A percentile compares a stretch with the other conserved stretches of the same genome.
These are phyloP conservation scores for Brachyistius frenatus DNA, from an alignment of 2,113 vertebrate species.

Conservation along the genomic window DNA sequence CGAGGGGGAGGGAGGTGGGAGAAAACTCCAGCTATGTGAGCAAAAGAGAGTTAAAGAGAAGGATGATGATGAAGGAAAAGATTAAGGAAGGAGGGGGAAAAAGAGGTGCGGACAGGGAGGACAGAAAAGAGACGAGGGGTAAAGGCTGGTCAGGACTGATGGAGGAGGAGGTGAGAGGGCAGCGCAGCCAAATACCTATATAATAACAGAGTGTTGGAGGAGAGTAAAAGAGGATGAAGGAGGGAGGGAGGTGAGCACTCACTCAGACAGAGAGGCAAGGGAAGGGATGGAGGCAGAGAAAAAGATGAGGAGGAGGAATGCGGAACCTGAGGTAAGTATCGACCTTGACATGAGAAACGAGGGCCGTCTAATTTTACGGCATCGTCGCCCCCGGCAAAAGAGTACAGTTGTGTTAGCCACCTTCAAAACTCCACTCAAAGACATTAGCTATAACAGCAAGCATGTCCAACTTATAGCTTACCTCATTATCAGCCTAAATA, in stretches of 20 bases:
- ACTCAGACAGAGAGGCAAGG: constrained; percentile 40
- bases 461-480: constrained; percentile 14
- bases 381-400: constrained; percentile 45
- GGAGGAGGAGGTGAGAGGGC: constrained; percentile 2
- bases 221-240: constrained; percentile 44
- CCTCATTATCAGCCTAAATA: constrained; percentile 46
- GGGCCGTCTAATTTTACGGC: constrained; percentile 70
- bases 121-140: not conserved
- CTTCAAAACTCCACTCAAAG: constrained; percentile 76
- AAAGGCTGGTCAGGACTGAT: constrained; percentile 22
- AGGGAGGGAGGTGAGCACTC: constrained; percentile 36
- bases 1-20: constrained; percentile 8
- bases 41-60: constrained; percentile 38
- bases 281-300: constrained; percentile 46
- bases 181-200: constrained; percentile 32
- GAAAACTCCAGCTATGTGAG: constrained; percentile 28
- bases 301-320: constrained; percentile 55
- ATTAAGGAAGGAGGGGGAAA: constrained; percentile 12
- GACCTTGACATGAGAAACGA: constrained; percentile 81
- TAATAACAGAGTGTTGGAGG: constrained; percentile 56
- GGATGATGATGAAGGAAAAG: constrained; percentile 31
- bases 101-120: not conserved
- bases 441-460: constrained; percentile 44
- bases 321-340: constrained; percentile 64
- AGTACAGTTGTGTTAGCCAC: constrained; percentile 56